These are phyloP conservation scores for Atherinosoma microstoma DNA, from an alignment of 2,797 vertebrate species.

Conservation along the genomic window DNA sequence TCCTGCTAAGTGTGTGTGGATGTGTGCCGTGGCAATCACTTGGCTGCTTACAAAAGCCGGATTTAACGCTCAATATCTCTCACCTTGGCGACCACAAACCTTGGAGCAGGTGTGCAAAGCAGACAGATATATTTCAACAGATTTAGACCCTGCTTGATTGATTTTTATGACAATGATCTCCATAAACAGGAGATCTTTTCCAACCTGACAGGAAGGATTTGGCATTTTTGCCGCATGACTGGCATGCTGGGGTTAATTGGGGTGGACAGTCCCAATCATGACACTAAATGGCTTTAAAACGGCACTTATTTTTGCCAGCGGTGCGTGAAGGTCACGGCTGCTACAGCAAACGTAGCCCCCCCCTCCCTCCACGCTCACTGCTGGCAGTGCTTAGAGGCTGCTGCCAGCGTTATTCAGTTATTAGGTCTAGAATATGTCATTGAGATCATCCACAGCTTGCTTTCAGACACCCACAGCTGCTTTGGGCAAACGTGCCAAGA, in stretches of 20 bases:
- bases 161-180: constrained; percentile 42
- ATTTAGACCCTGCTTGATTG: constrained; percentile 7
- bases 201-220: constrained; percentile 15
- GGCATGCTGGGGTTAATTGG: constrained; percentile 59
- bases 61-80: constrained; percentile 26
- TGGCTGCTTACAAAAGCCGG: constrained; percentile 8
- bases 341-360: background rate
- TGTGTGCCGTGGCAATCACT: constrained; percentile 4
- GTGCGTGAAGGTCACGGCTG: constrained; percentile 71
- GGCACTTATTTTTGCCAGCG: constrained; percentile 58
- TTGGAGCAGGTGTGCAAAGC: constrained; percentile 9
- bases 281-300: constrained; percentile 68
- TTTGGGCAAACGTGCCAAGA: constrained; percentile 26
- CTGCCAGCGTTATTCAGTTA: constrained; percentile 50
- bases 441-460: constrained; percentile 65
- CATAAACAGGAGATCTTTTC: constrained; percentile 44
- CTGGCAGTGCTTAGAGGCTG: constrained; percentile 23
- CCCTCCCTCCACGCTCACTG: background rate
- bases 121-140: background rate
- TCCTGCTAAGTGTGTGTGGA: background rate
- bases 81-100: constrained; percentile 34
- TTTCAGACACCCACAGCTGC: constrained; percentile 63
- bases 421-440: constrained; percentile 49
- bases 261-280: constrained; percentile 62
- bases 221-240: constrained; percentile 32